phyloP scores from a whole-genome alignment of 2,113 vertebrate genomes.

The Zosterops japonicus region DNA sequence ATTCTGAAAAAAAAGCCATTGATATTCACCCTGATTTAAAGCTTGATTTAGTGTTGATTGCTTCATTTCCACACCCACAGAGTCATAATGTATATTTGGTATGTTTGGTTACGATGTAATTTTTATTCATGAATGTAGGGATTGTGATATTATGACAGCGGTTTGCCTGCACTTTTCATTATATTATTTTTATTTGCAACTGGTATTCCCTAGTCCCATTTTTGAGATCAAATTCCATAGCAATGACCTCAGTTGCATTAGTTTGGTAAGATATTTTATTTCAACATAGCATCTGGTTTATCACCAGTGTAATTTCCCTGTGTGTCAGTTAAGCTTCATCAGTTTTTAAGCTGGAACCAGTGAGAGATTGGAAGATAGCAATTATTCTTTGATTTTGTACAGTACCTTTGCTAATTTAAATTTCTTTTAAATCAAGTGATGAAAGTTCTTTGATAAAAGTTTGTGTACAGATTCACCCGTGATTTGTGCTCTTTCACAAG shows the following conservation, averaged over 20 bases:
- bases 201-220: background rate
- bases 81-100: background rate
- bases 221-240: background rate
- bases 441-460: background rate
- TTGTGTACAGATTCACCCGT: background rate
- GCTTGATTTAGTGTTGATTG: slow-evolving; percentile 41
- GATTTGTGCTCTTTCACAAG: background rate
- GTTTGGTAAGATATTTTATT: background rate
- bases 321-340: slow-evolving; percentile 1
- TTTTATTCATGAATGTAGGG: slow-evolving; percentile 5
- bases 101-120: background rate
- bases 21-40: slow-evolving; percentile 26
- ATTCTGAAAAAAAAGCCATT: background rate
- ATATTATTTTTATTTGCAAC: slow-evolving; percentile 16
- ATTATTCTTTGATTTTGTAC: background rate
- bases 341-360: background rate
- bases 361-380: background rate
- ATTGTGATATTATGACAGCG: background rate
- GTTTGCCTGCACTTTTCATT: background rate
- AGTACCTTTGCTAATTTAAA: background rate
- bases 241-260: background rate
- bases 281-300: slow-evolving; percentile 38
- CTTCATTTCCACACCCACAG: background rate
- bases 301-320: slow-evolving; percentile 13
- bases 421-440: background rate